phyloP scores from a whole-genome alignment of 2,888 invertebrate genomes.

The Vanessa cardui region DNA sequence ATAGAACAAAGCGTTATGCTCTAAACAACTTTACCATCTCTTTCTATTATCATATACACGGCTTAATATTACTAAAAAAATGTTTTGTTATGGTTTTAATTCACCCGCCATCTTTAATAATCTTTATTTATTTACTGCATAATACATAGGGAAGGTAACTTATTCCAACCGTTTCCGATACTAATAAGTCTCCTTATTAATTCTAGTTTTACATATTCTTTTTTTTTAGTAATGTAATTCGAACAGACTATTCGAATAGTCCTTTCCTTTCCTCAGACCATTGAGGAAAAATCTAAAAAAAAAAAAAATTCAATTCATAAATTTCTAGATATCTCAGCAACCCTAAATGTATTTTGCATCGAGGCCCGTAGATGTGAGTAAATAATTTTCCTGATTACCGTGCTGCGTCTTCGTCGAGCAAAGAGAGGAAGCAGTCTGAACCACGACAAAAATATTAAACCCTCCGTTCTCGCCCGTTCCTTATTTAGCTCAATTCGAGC shows the following conservation, averaged over 20 bases:
- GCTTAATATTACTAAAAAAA: too few relatives aligned
- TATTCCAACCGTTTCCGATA: neutral
- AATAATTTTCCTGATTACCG: conserved; percentile 82
- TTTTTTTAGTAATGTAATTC: neutral
- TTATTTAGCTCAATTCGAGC: conserved; percentile 50
- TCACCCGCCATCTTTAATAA: too few relatives aligned
- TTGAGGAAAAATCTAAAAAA: too few relatives aligned
- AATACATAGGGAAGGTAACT: too few relatives aligned
- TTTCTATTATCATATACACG: neutral
- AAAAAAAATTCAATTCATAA: neutral
- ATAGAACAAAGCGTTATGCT: too few relatives aligned
- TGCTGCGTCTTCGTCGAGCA: conserved; percentile 63
- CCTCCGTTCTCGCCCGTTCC: conserved; percentile 46
- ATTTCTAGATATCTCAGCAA: conserved; percentile 31
- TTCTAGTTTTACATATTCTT: too few relatives aligned
- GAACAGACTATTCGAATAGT: neutral
- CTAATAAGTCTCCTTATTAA: too few relatives aligned
- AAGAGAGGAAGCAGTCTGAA: conserved; percentile 51
- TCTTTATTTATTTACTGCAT: too few relatives aligned
- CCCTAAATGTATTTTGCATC: conserved; percentile 61
- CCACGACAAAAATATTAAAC: conserved; percentile 76
- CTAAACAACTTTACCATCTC: too few relatives aligned
- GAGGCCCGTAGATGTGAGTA: conserved; percentile 75
- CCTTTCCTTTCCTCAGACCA: too few relatives aligned
- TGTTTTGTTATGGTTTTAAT: too few relatives aligned